Percentiles rank a stretch among this genome's conserved stretches.
Conservation (phyloP, 2,113 vertebrate genomes). For the Steatornis caripensis region DNA sequence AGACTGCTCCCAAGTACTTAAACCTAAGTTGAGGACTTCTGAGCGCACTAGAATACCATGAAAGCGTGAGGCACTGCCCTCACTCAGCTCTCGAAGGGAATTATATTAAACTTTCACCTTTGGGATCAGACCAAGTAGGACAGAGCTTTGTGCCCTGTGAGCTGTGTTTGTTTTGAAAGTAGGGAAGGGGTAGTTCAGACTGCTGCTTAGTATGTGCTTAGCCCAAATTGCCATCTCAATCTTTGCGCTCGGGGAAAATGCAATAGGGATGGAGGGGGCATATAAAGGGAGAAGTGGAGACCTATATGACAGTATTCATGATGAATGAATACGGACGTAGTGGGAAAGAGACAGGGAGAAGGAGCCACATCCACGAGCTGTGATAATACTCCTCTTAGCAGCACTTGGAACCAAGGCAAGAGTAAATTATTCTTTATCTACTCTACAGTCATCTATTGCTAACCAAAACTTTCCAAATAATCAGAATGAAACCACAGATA, state of each 20-base stretch:
- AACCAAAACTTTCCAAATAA: slow-evolving; percentile 41
- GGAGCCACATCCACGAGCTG: not conserved
- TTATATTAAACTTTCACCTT: not conserved
- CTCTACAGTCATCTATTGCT: not conserved
- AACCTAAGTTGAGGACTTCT: not conserved
- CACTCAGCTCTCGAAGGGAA: not conserved
- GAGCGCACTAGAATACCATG: not conserved
- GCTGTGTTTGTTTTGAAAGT: not conserved
- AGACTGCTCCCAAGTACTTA: not conserved
- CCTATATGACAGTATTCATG: not conserved
- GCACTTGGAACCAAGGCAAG: not conserved
- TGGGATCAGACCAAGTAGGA: not conserved
- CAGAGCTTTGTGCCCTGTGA: not conserved
- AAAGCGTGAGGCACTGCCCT: not conserved
- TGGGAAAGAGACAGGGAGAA: not conserved
- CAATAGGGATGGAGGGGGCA: not conserved
- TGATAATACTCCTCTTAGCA: not conserved
- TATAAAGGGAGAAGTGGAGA: not conserved
- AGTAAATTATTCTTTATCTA: not conserved
- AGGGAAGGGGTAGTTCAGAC: not conserved
- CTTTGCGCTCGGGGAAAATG: not conserved
- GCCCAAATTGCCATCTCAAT: not conserved
- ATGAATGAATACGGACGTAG: not conserved
- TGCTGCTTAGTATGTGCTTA: not conserved
- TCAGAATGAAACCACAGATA: slow-evolving; percentile 30